Evolutionary conservation across 2,888 invertebrate genomes (phyloP).

Genomic region (Drosophila subquinaria): DNA sequence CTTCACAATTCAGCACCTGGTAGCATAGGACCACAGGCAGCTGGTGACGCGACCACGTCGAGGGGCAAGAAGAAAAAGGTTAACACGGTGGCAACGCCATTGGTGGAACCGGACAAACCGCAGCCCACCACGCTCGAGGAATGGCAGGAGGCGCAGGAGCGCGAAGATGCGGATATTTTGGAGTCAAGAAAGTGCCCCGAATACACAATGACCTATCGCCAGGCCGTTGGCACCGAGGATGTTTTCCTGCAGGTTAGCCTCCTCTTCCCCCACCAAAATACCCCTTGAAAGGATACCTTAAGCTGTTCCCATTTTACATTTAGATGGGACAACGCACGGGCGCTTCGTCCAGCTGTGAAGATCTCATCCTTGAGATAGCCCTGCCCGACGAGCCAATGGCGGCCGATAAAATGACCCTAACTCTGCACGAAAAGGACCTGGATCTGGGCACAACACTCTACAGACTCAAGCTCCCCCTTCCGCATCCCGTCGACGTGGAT

Average conservation of each 20-base stretch:
- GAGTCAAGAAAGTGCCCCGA: constrained; percentile 89
- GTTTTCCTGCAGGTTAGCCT: constrained; percentile 91
- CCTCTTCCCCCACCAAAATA: too few species aligned
- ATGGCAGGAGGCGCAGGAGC: constrained; percentile 86
- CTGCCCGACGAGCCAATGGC: constrained; percentile 90
- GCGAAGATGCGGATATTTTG: constrained; percentile 86
- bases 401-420: constrained; percentile 91
- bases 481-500: constrained; percentile 93
- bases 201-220: constrained; percentile 93
- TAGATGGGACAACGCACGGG: constrained; percentile 93
- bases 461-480: constrained; percentile 90
- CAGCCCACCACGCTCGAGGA: constrained; percentile 76
- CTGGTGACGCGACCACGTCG: constrained; percentile 20
- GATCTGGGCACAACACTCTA: constrained; percentile 89
- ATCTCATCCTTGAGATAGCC: constrained; percentile 91
- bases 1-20: constrained; percentile 85
- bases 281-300: background rate
- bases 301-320: constrained; percentile 34
- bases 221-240: constrained; percentile 94
- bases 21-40: constrained; percentile 82
- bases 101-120: constrained; percentile 46
- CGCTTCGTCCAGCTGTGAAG: constrained; percentile 93
- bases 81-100: constrained; percentile 64
- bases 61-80: constrained; percentile 47
- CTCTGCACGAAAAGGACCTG: constrained; percentile 88